Evolutionary conservation across 2,888 invertebrate species (phyloP).

Genomic region (Agrochola circellaris): DNA sequence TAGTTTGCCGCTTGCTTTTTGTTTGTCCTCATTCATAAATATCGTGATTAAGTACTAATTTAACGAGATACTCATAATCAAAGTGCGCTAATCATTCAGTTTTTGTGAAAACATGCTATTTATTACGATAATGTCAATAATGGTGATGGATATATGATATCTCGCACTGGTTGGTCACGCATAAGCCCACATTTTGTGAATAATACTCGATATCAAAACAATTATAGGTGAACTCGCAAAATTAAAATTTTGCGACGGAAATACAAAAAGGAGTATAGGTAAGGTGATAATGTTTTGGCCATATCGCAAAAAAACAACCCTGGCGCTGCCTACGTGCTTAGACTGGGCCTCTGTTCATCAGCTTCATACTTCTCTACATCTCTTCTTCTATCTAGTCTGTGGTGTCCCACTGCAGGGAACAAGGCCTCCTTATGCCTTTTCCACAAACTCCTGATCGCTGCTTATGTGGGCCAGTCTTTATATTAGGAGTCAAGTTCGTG

Average conservation of each 20-base stretch:
- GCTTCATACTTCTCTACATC: neutral
- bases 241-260: neutral
- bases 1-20: neutral
- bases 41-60: constrained; percentile 20
- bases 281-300: constrained; percentile 26
- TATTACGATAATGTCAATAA: constrained; percentile 45
- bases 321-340: neutral
- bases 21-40: constrained; percentile 20
- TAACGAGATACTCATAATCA: constrained; percentile 7
- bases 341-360: neutral
- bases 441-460: neutral
- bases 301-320: neutral
- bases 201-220: constrained; percentile 15
- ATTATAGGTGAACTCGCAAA: constrained; percentile 6
- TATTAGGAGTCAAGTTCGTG: neutral
- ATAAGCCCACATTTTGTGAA: constrained; percentile 20
- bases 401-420: neutral
- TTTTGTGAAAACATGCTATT: constrained; percentile 22
- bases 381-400: neutral
- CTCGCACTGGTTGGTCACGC: constrained; percentile 55
- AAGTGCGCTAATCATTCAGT: constrained; percentile 5
- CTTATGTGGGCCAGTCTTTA: neutral
- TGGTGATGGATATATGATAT: constrained; percentile 53
- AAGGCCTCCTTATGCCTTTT: too few species aligned
- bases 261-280: constrained; percentile 26